A percentile compares a stretch with the other conserved stretches of the same genome.
Conservation (phyloP, 2,113 vertebrate genomes). For the Burhinus oedicnemus region DNA sequence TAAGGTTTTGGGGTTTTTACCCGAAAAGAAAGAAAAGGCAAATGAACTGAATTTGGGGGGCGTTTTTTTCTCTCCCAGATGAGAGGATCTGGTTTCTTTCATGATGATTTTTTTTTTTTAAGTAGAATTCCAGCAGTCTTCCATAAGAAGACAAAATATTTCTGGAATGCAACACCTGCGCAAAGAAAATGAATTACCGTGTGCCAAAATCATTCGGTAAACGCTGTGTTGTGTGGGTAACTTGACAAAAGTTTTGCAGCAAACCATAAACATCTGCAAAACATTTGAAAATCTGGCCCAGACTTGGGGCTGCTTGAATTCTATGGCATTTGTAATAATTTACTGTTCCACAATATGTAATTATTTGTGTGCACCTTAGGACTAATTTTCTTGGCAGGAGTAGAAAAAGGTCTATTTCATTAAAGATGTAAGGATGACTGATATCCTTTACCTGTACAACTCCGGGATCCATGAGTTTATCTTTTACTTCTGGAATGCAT, state of each 20-base stretch:
- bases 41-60: background rate
- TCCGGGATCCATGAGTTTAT: background rate
- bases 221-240: conserved; percentile 37
- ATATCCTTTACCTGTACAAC: background rate
- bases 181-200: conserved; percentile 40
- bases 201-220: conserved; percentile 15
- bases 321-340: conserved; percentile 31
- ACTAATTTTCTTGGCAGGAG: conserved; percentile 60
- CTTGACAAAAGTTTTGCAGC: conserved; percentile 30
- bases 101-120: conserved; percentile 22
- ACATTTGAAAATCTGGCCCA: conserved; percentile 42
- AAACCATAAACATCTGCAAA: conserved; percentile 58
- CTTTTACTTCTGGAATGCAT: conserved; percentile 10
- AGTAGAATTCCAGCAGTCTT: conserved; percentile 70
- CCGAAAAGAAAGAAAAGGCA: background rate
- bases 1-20: background rate
- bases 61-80: background rate
- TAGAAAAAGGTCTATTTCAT: background rate
- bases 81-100: conserved; percentile 50
- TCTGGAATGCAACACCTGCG: conserved; percentile 76
- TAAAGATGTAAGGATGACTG: background rate
- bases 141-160: conserved; percentile 68
- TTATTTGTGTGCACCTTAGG: conserved; percentile 61
- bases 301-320: conserved; percentile 32
- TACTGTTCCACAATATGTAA: conserved; percentile 41